Base-by-base conservation (phyloP, 2,888 invertebrate genomes). In the Phengaris alcon region DNA sequence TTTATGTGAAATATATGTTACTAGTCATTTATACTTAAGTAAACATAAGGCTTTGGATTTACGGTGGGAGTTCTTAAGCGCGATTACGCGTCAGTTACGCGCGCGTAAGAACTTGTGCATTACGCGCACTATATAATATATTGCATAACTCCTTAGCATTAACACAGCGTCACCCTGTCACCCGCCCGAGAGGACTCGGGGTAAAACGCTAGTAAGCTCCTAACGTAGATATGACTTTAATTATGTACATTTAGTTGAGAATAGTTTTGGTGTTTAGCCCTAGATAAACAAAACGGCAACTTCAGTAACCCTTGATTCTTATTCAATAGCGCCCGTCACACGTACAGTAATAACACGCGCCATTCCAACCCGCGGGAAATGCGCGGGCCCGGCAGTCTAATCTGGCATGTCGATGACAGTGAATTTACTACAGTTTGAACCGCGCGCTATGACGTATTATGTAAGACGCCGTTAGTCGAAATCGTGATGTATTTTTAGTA, bases 201-300 rank as follows among this genome's bases (percentile, higher is more conserved):
- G 83, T 90, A 90, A 92, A 92, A 93, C 91, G 92, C 92, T 92
- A 91, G 90, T 93, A 93, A 93, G 93, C 93, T 93, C 93, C 88
- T 92, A 92, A 90, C 82, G 84, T 85, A 91, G 93, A 93, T 93
- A 93, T 93, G 93, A 92, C 88, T 84, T 82, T 90, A 83, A 82
- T 82, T 90, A 90, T 88, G 85, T 90, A 91, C 90, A 91, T 84
- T 51, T 13, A 72, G 84, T 78, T 80, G 79, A 78, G 80, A 80
- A 76, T 78, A 77, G 77, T 74, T 77, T 79, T 79, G 78, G 78
- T 77, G 75, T 76, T 79, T 76, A 69, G 70, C 75, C 70, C 75
- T 75, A 75, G 51, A 55, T 9, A 46, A 69, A 57, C 10, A 64
- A 64, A 64, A 64, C 22, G 8, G 22, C 22, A 10, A 52, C 3